phyloP scores from a whole-genome alignment of 2,888 invertebrate genomes.

The Dusona sp. region DNA sequence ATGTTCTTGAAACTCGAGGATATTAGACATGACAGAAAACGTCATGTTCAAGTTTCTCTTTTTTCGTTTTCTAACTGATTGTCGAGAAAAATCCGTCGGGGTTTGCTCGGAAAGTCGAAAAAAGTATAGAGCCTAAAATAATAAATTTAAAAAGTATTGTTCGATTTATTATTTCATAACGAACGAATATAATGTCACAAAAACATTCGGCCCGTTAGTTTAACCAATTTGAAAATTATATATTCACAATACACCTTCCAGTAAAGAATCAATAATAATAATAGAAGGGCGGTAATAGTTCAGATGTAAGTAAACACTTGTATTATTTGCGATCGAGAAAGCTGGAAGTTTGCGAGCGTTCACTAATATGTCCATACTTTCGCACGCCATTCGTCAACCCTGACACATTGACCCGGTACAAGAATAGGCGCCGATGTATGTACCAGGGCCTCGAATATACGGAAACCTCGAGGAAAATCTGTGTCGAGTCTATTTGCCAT shows the following conservation, averaged over 20 bases:
- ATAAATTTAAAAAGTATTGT: background rate
- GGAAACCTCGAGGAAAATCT: constrained; percentile 60
- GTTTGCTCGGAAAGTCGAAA: background rate
- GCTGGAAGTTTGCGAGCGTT: constrained; percentile 1
- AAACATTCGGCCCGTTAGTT: background rate
- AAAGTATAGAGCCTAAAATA: background rate
- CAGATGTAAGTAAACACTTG: background rate
- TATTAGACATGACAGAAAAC: constrained; percentile 10
- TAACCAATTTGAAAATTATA: background rate
- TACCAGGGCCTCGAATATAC: constrained; percentile 52
- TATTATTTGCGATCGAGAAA: constrained; percentile 36
- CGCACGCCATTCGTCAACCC: constrained; percentile 72
- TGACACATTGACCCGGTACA: constrained; percentile 78
- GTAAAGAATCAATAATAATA: background rate
- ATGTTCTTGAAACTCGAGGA: constrained; percentile 46
- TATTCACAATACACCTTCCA: background rate
- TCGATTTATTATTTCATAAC: no score
- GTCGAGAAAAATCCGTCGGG: background rate
- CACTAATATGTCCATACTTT: constrained; percentile 48
- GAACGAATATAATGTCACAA: background rate
- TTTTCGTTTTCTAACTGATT: background rate
- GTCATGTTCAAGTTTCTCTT: constrained; percentile 15
- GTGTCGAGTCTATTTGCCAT: constrained; percentile 53
- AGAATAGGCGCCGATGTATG: constrained; percentile 73
- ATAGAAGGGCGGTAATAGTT: constrained; percentile 9